Conservation (phyloP, 1,140 invertebrate genomes). For the Micrasema longulum region DNA sequence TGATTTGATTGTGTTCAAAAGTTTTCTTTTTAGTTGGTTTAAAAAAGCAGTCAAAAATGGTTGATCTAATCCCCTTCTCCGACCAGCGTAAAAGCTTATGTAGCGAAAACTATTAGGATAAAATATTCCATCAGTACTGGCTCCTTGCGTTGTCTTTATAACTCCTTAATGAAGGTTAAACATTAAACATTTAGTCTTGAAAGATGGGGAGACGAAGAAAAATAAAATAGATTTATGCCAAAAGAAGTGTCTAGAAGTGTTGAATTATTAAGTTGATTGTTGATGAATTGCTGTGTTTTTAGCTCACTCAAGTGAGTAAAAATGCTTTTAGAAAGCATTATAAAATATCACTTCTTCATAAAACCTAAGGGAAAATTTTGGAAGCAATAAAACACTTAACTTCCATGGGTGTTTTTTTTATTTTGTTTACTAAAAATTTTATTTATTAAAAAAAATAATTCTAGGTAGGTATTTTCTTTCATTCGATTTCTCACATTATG, state of each 20-base stretch:
- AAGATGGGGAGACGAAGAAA: neutral
- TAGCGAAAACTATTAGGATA: slow-evolving; percentile 33
- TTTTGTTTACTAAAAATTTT: too few relatives aligned
- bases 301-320: slow-evolving; percentile 11
- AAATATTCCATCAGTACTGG: slow-evolving; percentile 29
- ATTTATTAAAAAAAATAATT: too few relatives aligned
- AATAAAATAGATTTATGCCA: slow-evolving; percentile 23
- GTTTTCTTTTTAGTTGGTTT: too few relatives aligned
- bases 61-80: slow-evolving; percentile 10
- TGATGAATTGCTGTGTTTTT: slow-evolving; percentile 24
- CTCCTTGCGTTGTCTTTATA: slow-evolving; percentile 24
- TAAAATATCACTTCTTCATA: neutral
- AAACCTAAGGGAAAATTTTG: neutral
- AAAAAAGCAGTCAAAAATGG: too few relatives aligned
- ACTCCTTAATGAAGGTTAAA: slow-evolving; percentile 32
- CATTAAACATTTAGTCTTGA: slow-evolving; percentile 6
- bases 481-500: too few relatives aligned
- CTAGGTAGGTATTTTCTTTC: too few relatives aligned
- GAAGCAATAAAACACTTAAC: too few relatives aligned
- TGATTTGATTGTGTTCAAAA: too few relatives aligned
- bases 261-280: slow-evolving; percentile 24
- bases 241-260: slow-evolving; percentile 25
- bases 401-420: too few relatives aligned
- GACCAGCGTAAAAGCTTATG: slow-evolving; percentile 28
- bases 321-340: slow-evolving; percentile 9